Percentiles rank a stretch among this genome's conserved stretches.
These are phyloP conservation scores for Abrostola triplasia DNA, from an alignment of 2,888 invertebrate species.

Conservation along the genomic window DNA sequence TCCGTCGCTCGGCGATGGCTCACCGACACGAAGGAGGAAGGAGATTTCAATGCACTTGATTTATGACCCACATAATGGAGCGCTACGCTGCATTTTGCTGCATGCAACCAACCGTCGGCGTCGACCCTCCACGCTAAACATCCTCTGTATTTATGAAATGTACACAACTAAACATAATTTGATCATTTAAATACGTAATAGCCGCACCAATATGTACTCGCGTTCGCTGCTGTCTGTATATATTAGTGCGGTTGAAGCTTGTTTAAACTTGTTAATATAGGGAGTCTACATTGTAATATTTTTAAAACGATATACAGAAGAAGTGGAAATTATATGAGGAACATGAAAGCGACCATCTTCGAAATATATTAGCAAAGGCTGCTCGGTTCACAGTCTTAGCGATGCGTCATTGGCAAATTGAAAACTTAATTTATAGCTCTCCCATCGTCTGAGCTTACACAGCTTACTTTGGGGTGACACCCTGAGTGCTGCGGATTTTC, in stretches of 20 bases:
- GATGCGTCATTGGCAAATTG: constrained; percentile 82
- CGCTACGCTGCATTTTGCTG: constrained; percentile 79
- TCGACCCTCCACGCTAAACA: constrained; percentile 65
- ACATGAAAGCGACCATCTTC: constrained; percentile 50
- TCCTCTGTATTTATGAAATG: constrained; percentile 65
- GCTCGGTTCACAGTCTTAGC: constrained; percentile 66
- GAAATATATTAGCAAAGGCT: constrained; percentile 58
- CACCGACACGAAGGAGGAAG: constrained; percentile 85
- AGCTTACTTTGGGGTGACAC: constrained; percentile 72
- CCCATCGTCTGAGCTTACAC: constrained; percentile 73
- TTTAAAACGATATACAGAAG: not conserved
- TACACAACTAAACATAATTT: constrained; percentile 55
- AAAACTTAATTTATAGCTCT: constrained; percentile 80
- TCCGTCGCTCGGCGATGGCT: constrained; percentile 79
- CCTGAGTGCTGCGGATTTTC: constrained; percentile 68
- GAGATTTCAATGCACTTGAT: constrained; percentile 86
- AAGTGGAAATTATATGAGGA: constrained; percentile 35
- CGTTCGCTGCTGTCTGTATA: constrained; percentile 6
- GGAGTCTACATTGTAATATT: not conserved
- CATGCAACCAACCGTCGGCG: constrained; percentile 76
- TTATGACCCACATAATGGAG: constrained; percentile 83
- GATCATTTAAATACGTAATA: constrained; percentile 55
- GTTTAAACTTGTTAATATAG: not conserved
- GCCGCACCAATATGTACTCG: constrained; percentile 21
- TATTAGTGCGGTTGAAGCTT: not conserved